Base-by-base conservation (phyloP, 2,797 vertebrate genomes). In the Enteromius afrohamiltoni region DNA sequence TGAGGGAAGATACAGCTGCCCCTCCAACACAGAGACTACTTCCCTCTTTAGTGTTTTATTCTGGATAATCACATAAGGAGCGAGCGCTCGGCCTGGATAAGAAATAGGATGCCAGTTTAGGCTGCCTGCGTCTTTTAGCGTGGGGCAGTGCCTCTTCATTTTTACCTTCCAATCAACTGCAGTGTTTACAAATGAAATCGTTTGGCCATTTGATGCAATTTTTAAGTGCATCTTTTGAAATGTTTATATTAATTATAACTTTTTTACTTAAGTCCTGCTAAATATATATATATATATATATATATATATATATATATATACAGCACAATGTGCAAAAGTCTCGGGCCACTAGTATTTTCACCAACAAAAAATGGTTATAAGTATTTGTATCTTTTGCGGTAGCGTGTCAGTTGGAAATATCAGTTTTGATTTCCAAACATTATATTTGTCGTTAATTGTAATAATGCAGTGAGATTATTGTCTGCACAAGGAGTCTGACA, bases 1-100 rank as follows among this genome's bases (percentile, higher is more conserved):
- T 90, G 74, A 45, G 92, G 92, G 91, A 79, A 73, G 76, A 64
- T 58, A 77, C 65, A 31, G 73, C 60, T 69, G 31, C 77, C 73
- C 76, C 75, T 79, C 81, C 71, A 76, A 76, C 71, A 68, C 77
- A 70, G 45, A 64, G 60, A 58, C 67, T 69, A 16, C 31, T 67
- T 49, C 53, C 42, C 40, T 60, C 47, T 55, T 26, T 29, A 76
- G 79, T 82, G 71, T 82, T 82, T 76, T 76, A 82, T 75, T 53
- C 70, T 13, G n/a, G 70, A 81, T 82, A 82, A 82, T 82, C 71
- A n/a, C 60, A 82, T 82, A 55, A 82, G 10, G 31, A 51, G 19
- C 6, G 37, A 80, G 23, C 67, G 26, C 67, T 31, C 51, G 51
- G 79, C 23, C 7, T 6, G 37, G 51, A 71, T 71, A 80, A 80